Evolutionary conservation across 2,113 vertebrate genomes (phyloP).

Genomic region (Pitta sordida): DNA sequence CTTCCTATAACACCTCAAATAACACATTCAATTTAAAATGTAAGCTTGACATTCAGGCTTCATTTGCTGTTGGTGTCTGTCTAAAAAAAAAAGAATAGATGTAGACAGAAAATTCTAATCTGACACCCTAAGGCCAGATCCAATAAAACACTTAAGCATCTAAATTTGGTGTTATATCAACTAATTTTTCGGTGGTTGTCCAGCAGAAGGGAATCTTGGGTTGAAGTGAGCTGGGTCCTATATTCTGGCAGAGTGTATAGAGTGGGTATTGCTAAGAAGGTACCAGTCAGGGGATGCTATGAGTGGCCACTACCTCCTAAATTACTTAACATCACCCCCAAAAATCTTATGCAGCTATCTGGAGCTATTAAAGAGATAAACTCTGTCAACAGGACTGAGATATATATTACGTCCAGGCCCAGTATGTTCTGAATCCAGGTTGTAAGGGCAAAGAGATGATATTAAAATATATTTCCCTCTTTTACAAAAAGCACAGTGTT

Average conservation of each 20-base stretch:
- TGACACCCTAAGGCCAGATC: conserved; percentile 38
- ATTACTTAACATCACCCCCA: neutral
- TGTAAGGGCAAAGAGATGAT: accelerated
- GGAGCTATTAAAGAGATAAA: neutral
- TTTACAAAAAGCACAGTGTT: neutral
- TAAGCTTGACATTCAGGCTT: conserved; percentile 63
- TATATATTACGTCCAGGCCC: neutral
- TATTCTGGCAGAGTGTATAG: neutral
- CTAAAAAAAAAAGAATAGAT: conserved; percentile 45
- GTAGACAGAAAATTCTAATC: conserved; percentile 46
- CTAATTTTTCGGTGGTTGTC: neutral
- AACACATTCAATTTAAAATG: conserved; percentile 45
- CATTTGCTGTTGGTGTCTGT: conserved; percentile 39
- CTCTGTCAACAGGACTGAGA: neutral
- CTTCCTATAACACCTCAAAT: conserved; percentile 45
- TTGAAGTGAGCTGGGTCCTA: neutral
- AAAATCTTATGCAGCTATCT: neutral
- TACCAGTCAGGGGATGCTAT: accelerated
- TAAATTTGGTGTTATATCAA: conserved; percentile 17
- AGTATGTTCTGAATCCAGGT: neutral
- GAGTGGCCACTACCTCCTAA: neutral
- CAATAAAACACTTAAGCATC: conserved; percentile 17
- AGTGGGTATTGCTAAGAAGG: neutral
- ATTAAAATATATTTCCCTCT: neutral
- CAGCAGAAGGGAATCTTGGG: neutral